phyloP scores from a whole-genome alignment of 2,113 vertebrate species.

The Paradoxurus hermaphroditus region DNA sequence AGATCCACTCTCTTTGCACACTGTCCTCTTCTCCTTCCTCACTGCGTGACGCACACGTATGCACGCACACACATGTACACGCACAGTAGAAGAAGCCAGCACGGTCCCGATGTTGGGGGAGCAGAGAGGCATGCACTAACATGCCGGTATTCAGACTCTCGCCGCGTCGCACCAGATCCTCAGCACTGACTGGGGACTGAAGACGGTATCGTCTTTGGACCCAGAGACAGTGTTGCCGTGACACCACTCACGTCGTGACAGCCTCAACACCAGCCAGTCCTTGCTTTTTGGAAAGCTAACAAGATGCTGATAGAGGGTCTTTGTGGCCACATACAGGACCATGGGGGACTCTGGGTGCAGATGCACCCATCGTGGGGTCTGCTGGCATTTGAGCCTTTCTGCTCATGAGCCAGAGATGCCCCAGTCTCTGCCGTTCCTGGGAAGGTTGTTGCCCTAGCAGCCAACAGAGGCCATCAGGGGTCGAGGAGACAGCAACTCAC shows the following conservation, averaged over 20 bases:
- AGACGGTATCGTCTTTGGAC: not conserved
- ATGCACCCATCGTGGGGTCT: not conserved
- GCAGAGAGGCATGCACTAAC: not conserved
- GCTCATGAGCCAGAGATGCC: not conserved
- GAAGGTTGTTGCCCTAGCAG: not conserved
- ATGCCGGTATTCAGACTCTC: not conserved
- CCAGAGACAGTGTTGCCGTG: not conserved
- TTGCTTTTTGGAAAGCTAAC: not conserved
- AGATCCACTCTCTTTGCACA: not conserved
- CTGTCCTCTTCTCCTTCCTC: not conserved
- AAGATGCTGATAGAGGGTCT: not conserved
- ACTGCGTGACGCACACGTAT: not conserved
- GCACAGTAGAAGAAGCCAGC: not conserved
- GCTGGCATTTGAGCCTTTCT: not conserved
- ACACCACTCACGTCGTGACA: accelerated
- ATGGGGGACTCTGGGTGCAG: accelerated
- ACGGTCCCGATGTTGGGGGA: not conserved
- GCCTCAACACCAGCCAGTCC: not conserved
- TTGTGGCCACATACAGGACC: not conserved
- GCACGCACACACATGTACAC: accelerated
- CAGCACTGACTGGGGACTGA: not conserved
- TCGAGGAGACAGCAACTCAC: not conserved
- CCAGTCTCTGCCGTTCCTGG: not conserved
- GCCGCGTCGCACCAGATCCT: not conserved
- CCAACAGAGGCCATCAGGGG: not conserved